phyloP scores from a whole-genome alignment of 2,888 invertebrate genomes.

The Coleophora deauratella region DNA sequence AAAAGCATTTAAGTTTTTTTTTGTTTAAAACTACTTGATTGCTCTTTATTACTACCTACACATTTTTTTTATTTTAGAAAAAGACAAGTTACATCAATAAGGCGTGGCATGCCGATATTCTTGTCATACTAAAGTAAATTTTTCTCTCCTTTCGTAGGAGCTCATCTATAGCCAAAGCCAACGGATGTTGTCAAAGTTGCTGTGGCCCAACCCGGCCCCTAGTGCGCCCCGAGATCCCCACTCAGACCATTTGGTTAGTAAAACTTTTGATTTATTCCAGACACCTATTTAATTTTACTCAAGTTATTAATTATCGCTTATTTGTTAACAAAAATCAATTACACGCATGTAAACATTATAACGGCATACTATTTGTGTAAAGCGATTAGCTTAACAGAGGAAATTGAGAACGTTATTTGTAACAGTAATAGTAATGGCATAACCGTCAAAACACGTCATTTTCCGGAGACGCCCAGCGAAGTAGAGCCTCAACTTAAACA shows the following conservation, averaged over 20 bases:
- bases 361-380: neutral
- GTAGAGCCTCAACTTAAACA: conserved; percentile 21
- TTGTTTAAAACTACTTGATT: too few species aligned
- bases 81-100: conserved; percentile 8
- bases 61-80: too few species aligned
- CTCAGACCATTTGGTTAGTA: conserved; percentile 75
- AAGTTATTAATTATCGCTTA: too few species aligned
- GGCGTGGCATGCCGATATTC: conserved; percentile 51
- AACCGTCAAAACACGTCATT: conserved; percentile 59
- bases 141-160: conserved; percentile 72
- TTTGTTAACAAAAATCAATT: conserved; percentile 3
- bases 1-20: too few species aligned
- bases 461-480: conserved; percentile 51
- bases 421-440: conserved; percentile 43
- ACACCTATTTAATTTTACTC: neutral
- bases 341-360: neutral
- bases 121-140: conserved; percentile 60
- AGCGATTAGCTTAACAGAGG: conserved; percentile 11
- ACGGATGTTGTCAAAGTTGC: conserved; percentile 74
- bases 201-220: conserved; percentile 71
- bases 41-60: too few species aligned
- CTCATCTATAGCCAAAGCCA: conserved; percentile 75
- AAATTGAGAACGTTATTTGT: conserved; percentile 20
- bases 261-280: conserved; percentile 55
- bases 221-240: conserved; percentile 70